phyloP scores from a whole-genome alignment of 2,888 invertebrate species.

The Sclerodermus sp. region DNA sequence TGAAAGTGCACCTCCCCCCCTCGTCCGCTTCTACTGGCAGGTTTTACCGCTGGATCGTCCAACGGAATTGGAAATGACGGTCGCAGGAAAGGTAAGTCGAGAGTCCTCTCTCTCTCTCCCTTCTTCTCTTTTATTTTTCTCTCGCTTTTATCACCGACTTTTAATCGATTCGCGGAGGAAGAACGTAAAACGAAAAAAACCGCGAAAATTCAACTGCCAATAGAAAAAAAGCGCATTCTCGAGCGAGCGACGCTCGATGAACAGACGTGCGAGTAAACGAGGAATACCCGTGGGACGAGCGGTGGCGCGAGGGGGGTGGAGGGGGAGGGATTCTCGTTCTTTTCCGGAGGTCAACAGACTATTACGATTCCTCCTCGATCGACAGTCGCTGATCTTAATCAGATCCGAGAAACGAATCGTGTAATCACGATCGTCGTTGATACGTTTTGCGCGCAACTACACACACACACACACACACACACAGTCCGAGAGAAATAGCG shows the following conservation, averaged over 20 bases:
- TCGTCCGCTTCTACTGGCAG: constrained; percentile 6
- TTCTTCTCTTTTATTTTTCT: neutral
- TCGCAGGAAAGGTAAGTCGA: constrained; percentile 48
- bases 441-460: too few species aligned
- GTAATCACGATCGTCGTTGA: neutral
- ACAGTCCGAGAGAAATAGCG: too few species aligned
- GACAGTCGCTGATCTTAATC: constrained; percentile 8
- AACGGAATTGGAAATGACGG: constrained; percentile 40
- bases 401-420: constrained; percentile 1
- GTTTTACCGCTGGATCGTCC: neutral
- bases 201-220: too few species aligned
- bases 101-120: neutral
- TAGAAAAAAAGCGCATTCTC: too few species aligned
- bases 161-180: too few species aligned
- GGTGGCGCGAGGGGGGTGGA: neutral
- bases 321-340: neutral
- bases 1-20: neutral
- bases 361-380: neutral
- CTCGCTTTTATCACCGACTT: too few species aligned
- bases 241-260: too few species aligned
- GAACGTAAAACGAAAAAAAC: too few species aligned
- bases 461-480: too few species aligned
- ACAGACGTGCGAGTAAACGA: too few species aligned
- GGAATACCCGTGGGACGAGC: too few species aligned
- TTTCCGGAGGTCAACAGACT: constrained; percentile 5